Conservation (phyloP, 2,113 vertebrate genomes). For the Trochalopteron elliotii region DNA sequence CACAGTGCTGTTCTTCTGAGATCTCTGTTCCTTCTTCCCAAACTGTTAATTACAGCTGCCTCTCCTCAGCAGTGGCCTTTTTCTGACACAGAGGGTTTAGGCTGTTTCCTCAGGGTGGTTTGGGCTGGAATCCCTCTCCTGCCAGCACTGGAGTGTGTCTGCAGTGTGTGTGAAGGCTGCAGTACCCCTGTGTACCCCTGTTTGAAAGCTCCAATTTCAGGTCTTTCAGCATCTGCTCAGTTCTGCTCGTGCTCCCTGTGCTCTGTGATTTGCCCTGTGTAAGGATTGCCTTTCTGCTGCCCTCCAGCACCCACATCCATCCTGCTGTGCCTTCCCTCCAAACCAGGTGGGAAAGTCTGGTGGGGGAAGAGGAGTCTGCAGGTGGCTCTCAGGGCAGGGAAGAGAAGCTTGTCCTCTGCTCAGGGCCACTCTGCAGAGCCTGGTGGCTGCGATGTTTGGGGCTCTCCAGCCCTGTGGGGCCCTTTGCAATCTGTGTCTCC, state of each 20-base stretch:
- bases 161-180: not conserved
- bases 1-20: not conserved
- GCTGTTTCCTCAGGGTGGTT: not conserved
- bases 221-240: not conserved
- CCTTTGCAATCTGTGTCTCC: not conserved
- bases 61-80: not conserved
- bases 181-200: rapidly evolving
- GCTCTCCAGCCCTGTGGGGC: not conserved
- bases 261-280: not conserved
- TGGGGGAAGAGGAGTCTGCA: no score
- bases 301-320: not conserved
- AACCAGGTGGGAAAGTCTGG: not conserved
- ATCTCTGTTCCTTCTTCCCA: not conserved
- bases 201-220: not conserved
- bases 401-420: not conserved
- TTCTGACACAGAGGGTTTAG: not conserved
- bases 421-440: not conserved
- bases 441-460: not conserved
- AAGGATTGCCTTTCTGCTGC: not conserved
- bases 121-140: not conserved
- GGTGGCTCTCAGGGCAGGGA: no score
- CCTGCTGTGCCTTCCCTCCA: not conserved
- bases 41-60: not conserved
- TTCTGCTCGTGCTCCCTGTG: rapidly evolving
- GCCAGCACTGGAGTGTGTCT: not conserved